Evolutionary conservation across 2,113 vertebrate genomes (phyloP).

Genomic region (Callocephalon fimbriatum): DNA sequence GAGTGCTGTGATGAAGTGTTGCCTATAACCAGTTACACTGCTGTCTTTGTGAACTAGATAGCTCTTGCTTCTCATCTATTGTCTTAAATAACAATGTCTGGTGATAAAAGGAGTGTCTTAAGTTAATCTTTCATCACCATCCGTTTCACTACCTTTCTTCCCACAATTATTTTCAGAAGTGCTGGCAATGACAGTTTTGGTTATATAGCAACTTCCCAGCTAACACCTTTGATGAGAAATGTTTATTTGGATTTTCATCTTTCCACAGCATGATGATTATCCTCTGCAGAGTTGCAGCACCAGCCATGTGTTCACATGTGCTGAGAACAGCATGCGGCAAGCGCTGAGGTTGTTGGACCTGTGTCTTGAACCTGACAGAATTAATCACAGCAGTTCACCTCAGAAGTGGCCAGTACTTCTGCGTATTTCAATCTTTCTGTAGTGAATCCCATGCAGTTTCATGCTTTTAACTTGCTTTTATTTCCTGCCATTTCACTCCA

Average conservation of each 20-base stretch:
- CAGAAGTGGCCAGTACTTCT: not conserved
- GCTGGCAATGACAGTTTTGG: not conserved
- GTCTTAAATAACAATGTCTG: not conserved
- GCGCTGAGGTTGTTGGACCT: not conserved
- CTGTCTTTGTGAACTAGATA: not conserved
- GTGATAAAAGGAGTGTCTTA: not conserved
- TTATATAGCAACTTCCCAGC: not conserved
- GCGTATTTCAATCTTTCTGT: not conserved
- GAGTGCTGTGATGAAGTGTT: not conserved
- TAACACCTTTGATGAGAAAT: constrained; percentile 6
- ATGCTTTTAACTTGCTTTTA: not conserved
- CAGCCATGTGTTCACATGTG: not conserved
- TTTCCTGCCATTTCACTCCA: not conserved
- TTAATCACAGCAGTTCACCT: not conserved
- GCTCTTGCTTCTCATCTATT: not conserved
- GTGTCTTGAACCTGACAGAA: not conserved
- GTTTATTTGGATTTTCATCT: constrained; percentile 10
- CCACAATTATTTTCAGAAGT: not conserved
- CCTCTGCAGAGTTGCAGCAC: not conserved
- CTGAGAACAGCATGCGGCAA: not conserved
- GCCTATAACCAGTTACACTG: not conserved
- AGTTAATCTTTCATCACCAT: not conserved
- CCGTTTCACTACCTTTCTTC: not conserved
- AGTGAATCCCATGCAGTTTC: not conserved
- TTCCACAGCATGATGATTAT: not conserved